phyloP scores from a whole-genome alignment of 2,797 vertebrate genomes.

The Sciurus vulgaris region DNA sequence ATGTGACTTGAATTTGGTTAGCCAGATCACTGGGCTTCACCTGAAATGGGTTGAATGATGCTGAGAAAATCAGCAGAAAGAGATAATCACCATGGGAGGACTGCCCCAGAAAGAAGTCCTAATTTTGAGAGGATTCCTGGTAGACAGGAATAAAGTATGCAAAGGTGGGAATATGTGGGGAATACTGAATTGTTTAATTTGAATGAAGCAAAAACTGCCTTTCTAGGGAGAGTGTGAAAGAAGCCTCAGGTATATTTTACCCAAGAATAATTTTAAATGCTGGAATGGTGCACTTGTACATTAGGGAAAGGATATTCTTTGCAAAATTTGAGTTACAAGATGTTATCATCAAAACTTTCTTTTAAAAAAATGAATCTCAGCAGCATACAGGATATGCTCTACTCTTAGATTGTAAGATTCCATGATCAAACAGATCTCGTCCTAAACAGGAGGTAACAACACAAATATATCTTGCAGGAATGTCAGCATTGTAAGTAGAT shows the following conservation, averaged over 20 bases:
- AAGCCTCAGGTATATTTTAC: neutral
- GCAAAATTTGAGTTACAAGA: neutral
- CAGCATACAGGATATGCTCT: neutral
- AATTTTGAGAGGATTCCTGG: neutral
- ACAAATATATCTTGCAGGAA: neutral
- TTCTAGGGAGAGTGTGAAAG: neutral
- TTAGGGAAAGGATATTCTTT: neutral
- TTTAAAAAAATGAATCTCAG: constrained; percentile 24
- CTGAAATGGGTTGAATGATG: neutral
- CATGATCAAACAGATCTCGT: neutral
- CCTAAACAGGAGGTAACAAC: neutral
- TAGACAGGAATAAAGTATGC: neutral
- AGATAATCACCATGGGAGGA: neutral
- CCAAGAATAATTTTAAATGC: neutral
- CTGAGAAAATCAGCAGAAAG: neutral
- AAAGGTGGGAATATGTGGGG: neutral
- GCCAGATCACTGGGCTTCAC: neutral
- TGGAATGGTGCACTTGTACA: neutral
- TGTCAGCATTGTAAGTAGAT: neutral
- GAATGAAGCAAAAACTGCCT: neutral
- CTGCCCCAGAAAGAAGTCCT: neutral
- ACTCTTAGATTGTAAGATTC: neutral
- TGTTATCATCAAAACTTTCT: neutral
- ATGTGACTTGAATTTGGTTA: neutral
- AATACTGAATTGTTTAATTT: neutral